Percentiles rank a stretch among this genome's conserved stretches.
These are phyloP conservation scores for Henricia sp. DNA, from an alignment of 53 echinoderm and acorn worm species.

Conservation along the genomic window DNA sequence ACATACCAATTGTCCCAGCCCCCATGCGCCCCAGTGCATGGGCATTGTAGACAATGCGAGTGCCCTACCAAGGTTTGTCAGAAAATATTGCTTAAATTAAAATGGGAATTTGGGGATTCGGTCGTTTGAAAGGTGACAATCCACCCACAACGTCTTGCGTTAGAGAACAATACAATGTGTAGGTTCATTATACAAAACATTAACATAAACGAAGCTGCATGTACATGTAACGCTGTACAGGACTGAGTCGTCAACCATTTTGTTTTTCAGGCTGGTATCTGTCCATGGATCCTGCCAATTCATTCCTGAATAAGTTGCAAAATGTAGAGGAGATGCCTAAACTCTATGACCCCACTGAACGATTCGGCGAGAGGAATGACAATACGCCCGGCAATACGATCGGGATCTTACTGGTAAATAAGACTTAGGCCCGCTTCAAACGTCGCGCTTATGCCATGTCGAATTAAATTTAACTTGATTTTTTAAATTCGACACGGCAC, in stretches of 20 bases:
- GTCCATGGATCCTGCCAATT: conserved; percentile 74
- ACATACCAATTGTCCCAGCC: no score
- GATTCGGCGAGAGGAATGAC: conserved; percentile 71
- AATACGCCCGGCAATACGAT: conserved; percentile 78
- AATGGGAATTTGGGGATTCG: no score
- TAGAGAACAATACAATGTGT: background rate
- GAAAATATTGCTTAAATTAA: no score
- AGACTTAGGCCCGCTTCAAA: no score
- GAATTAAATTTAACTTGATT: no score
- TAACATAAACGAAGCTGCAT: background rate
- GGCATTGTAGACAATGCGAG: no score
- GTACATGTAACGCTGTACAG: background rate
- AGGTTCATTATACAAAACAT: background rate
- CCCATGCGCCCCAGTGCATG: no score
- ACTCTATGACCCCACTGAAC: conserved; percentile 74
- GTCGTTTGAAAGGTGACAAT: no score
- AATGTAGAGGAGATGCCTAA: conserved; percentile 67
- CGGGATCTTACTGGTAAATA: conserved; percentile 81
- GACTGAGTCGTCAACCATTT: background rate
- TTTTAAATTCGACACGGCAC: no score
- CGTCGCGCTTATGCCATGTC: no score
- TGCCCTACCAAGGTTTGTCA: no score
- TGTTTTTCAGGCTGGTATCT: conserved; percentile 84
- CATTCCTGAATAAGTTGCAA: conserved; percentile 68
- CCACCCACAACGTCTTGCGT: no score